Evolutionary conservation across 2,888 invertebrate genomes (phyloP), one percentile per base, ranked within the genome.

Genomic region (Blastobasis lacticolella): DNA sequence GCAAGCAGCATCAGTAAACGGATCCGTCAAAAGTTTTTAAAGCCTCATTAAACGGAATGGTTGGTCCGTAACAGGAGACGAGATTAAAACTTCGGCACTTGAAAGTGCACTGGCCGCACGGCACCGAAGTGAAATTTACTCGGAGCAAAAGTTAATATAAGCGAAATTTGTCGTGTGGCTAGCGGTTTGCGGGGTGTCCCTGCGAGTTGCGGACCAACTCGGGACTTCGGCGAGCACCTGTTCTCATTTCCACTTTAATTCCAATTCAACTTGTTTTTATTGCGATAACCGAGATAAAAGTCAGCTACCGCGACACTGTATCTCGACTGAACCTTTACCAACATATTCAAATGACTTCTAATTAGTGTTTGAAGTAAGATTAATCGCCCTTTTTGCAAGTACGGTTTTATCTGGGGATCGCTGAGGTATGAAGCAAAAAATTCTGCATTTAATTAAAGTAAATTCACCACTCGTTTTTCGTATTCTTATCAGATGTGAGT

Each of bases 131-230:
- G 77, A 81, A 85, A 82, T 84, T 81, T 77, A 83, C 79, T 80
- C 73, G 60, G 69, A 76, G 75, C 78, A 84, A 83, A 86, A 86
- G 83, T 85, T 86, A 84, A 86, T 84, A 83, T 81, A 84, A 84
- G 79, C 81, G 73, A 81, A 85, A 84, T 83, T 84, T 80, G 82
- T 84, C 76, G 75, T 76, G 78, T 71, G 75, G 81, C 71, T 60
- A 67, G 73, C 73, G 77, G 79, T 79, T 76, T 75, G 76, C 67
- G 70, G 75, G 65, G 54, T 64, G 65, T 63, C 62, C 69, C 64
- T 59, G 64, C 63, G 71, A 78, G 72, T 82, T 78, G 63, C 9
- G 63, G 71, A 72, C 74, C 69, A 73, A 74, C 72, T 75, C 62
- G 59, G 52, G 54, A 58, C 64, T 66, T 62, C 64, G 62, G 60